Evolutionary conservation across 2,797 vertebrate genomes (phyloP).

Genomic region (Vultur gryphus): DNA sequence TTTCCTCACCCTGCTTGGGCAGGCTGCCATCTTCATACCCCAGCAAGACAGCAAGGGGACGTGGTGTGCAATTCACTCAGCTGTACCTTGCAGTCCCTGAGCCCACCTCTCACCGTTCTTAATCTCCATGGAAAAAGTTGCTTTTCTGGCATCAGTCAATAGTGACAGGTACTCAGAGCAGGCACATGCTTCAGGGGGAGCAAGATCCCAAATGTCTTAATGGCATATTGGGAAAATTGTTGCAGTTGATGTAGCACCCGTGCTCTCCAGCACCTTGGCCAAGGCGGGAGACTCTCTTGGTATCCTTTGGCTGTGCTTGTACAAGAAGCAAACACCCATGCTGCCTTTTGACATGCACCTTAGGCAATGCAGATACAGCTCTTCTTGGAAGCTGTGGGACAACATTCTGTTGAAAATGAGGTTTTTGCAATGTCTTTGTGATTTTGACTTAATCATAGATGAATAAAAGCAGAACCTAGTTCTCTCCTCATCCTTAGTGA

Average conservation of each 20-base stretch:
- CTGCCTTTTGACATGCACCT: neutral
- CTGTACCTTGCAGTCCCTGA: neutral
- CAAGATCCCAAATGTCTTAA: neutral
- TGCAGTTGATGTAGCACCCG: neutral
- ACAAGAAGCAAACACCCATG: neutral
- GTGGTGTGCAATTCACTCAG: accelerated
- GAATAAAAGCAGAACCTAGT: neutral
- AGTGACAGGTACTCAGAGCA: neutral
- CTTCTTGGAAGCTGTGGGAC: neutral
- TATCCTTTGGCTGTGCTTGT: neutral
- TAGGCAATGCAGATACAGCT: neutral
- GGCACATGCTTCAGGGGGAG: neutral
- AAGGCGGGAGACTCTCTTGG: neutral
- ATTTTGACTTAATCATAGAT: neutral
- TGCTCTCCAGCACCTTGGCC: neutral
- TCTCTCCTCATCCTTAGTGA: neutral
- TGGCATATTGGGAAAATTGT: neutral
- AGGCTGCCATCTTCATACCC: neutral
- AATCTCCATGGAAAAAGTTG: neutral
- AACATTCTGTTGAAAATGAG: neutral
- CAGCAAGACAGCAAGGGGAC: neutral
- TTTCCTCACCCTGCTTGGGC: neutral
- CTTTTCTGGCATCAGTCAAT: neutral
- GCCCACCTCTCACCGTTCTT: neutral
- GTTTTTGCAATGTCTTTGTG: neutral